A percentile compares a stretch with the other conserved stretches of the same genome.
These are phyloP conservation scores for Heliconius ethilla DNA, from an alignment of 2,888 invertebrate genomes.

Conservation along the genomic window DNA sequence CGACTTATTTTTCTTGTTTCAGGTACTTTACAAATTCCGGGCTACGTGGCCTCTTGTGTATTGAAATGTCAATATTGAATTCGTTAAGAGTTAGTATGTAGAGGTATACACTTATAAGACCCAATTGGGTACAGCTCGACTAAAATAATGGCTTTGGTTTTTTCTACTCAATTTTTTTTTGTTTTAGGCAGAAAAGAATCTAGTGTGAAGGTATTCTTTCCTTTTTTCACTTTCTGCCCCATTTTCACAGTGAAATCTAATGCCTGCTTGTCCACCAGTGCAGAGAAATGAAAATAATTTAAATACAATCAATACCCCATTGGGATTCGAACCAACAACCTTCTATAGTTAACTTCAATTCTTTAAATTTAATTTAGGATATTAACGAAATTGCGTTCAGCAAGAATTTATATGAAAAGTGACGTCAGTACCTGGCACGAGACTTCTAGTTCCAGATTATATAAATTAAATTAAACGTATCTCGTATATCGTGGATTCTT, in stretches of 20 bases:
- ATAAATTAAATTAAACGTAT: constrained; percentile 14
- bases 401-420: constrained; percentile 10
- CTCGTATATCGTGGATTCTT: background rate
- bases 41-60: too few species aligned
- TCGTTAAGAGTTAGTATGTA: too few species aligned
- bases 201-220: too few species aligned
- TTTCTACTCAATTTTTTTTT: background rate
- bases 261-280: background rate
- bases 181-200: too few species aligned
- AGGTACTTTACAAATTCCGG: too few species aligned
- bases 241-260: too few species aligned
- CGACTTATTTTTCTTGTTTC: too few species aligned
- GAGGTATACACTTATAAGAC: background rate
- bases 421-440: background rate
- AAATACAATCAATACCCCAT: background rate
- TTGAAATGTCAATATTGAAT: too few species aligned
- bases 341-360: background rate
- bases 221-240: too few species aligned
- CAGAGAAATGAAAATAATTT: background rate
- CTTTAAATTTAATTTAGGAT: background rate
- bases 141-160: background rate
- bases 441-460: background rate
- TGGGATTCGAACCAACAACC: too few species aligned
- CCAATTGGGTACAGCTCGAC: background rate
- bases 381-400: background rate